Evolutionary conservation across 2,113 vertebrate species (phyloP).

Genomic region (Alces alces): DNA sequence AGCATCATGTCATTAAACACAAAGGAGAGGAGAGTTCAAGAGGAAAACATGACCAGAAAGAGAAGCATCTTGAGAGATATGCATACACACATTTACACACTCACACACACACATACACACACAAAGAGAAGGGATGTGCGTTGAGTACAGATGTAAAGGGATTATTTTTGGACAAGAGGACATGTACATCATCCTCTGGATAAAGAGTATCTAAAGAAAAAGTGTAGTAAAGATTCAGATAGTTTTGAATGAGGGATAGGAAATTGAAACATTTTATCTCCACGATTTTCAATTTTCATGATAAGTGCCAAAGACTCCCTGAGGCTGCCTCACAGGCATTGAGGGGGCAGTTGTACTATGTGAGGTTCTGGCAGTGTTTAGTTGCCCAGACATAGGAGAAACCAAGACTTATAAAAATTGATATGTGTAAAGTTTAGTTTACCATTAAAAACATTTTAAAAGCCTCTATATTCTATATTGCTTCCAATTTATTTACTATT

Average conservation of each 20-base stretch:
- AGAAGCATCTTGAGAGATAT: not conserved
- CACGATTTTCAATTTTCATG: not conserved
- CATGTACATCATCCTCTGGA: not conserved
- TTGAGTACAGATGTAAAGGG: not conserved
- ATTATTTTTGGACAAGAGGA: not conserved
- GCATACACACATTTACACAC: not conserved
- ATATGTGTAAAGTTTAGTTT: not conserved
- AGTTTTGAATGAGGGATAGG: not conserved
- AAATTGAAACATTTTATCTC: not conserved
- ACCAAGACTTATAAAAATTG: not conserved
- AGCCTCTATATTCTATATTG: not conserved
- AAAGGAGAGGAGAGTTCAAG: not conserved
- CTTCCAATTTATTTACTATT: not conserved
- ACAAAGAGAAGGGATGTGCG: not conserved
- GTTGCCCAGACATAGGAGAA: not conserved
- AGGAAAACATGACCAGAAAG: not conserved
- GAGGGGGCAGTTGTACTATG: accelerated
- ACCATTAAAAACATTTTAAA: not conserved
- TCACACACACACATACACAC: not conserved
- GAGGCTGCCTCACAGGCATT: accelerated
- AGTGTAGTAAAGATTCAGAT: not conserved
- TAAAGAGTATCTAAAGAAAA: not conserved
- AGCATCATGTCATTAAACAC: not conserved
- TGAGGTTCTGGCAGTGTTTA: not conserved
- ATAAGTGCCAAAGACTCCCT: not conserved